Conservation (phyloP, 92 coral and sea anemone genomes). For the Porites rus region DNA sequence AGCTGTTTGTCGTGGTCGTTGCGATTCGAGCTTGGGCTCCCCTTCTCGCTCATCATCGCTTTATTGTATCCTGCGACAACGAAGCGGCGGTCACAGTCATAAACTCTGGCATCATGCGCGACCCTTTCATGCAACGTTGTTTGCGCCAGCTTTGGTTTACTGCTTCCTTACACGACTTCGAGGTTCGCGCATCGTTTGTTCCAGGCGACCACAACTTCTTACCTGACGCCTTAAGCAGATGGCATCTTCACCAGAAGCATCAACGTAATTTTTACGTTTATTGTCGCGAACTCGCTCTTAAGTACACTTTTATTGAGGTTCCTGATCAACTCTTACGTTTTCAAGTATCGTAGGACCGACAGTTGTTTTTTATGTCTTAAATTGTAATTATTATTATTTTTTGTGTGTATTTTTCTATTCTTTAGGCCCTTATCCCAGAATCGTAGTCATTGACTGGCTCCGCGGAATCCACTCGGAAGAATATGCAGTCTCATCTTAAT, state of each 20-base stretch:
- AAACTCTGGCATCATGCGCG: not conserved
- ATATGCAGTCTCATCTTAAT: not conserved
- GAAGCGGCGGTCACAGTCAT: too few species aligned
- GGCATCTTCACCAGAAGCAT: too few species aligned
- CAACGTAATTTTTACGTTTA: too few species aligned
- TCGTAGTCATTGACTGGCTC: not conserved
- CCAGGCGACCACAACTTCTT: not conserved
- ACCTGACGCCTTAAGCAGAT: conserved; percentile 5
- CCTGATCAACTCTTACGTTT: not conserved
- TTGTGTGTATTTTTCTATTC: not conserved
- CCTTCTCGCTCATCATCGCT: too few species aligned
- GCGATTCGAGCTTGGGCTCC: too few species aligned
- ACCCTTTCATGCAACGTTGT: not conserved
- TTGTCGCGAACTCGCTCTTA: not conserved
- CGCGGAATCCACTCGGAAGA: not conserved
- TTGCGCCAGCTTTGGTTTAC: conserved; percentile 1
- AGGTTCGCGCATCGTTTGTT: conserved; percentile 7
- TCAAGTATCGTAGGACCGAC: not conserved
- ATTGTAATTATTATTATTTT: not conserved
- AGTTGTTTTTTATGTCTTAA: not conserved
- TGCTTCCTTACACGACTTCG: conserved; percentile 3
- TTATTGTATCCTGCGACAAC: too few species aligned
- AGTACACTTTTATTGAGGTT: not conserved
- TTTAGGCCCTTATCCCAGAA: not conserved
- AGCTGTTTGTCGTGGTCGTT: too few species aligned